Conservation (phyloP, 2,888 invertebrate species). For the Pemphredon lugubris region DNA sequence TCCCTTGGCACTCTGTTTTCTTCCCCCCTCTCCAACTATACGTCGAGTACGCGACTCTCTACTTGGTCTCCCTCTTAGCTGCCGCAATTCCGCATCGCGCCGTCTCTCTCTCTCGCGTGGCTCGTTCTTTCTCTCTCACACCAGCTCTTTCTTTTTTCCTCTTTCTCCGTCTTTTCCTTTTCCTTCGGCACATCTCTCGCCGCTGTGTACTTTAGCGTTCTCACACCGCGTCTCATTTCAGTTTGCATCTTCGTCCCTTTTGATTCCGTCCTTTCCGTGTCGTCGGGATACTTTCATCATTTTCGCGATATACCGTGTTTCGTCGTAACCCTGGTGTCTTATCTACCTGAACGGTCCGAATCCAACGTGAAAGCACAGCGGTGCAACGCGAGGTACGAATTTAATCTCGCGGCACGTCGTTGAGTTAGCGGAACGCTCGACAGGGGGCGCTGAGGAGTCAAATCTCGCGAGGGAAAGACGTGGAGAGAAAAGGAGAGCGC, state of each 20-base stretch:
- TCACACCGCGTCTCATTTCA: slow-evolving; percentile 5
- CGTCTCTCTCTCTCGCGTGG: slow-evolving; percentile 41
- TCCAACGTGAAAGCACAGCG: slow-evolving; percentile 47
- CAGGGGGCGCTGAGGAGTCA: slow-evolving; percentile 75
- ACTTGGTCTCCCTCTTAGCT: slow-evolving; percentile 61
- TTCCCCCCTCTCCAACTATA: slow-evolving; percentile 57
- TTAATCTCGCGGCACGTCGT: slow-evolving; percentile 79
- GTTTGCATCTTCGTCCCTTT: slow-evolving; percentile 45
- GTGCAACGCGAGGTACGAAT: slow-evolving; percentile 70
- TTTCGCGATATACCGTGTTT: no score
- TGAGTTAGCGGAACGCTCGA: slow-evolving; percentile 75
- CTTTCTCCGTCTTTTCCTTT: slow-evolving; percentile 2
- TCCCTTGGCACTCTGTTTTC: slow-evolving; percentile 73
- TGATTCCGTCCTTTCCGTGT: slow-evolving; percentile 11
- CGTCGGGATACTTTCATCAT: slow-evolving; percentile 12
- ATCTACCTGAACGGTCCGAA: slow-evolving; percentile 56
- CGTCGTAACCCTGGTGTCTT: slow-evolving; percentile 52
- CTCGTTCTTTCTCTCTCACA: slow-evolving; percentile 54
- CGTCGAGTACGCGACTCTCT: slow-evolving; percentile 30
- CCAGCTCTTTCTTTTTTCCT: slow-evolving; percentile 5
- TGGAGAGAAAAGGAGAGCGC: slow-evolving; percentile 53
- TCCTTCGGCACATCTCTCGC: slow-evolving; percentile 9
- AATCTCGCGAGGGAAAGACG: slow-evolving; percentile 46
- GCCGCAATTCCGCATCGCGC: slow-evolving; percentile 45
- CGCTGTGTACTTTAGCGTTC: slow-evolving; percentile 6